A percentile compares a stretch with the other conserved stretches of the same genome.
Conservation (phyloP, 2,113 vertebrate genomes). For the Diphyllodes magnificus region DNA sequence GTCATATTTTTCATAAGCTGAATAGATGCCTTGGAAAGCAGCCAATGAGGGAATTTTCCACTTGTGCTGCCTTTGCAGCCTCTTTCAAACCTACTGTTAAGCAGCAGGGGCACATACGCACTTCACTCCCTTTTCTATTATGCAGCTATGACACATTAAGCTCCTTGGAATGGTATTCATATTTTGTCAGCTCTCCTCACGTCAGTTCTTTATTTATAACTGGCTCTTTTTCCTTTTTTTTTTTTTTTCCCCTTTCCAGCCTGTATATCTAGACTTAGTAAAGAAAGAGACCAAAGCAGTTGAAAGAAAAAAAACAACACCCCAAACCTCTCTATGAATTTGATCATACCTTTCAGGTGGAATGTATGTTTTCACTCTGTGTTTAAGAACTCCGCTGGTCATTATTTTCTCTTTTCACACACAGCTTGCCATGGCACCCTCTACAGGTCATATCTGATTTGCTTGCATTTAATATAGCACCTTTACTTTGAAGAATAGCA, state of each 20-base stretch:
- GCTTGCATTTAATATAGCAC: neutral
- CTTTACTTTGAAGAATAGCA: neutral
- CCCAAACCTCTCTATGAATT: neutral
- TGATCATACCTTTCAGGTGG: neutral
- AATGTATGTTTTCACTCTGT: neutral
- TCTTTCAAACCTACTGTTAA: constrained; percentile 40
- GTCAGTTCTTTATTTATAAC: constrained; percentile 42
- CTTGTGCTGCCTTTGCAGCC: constrained; percentile 36
- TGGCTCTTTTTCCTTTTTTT: neutral
- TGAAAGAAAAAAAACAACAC: neutral
- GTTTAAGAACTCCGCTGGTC: neutral
- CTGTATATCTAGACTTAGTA: constrained; percentile 17
- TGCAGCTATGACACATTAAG: constrained; percentile 55
- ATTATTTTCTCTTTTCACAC: neutral
- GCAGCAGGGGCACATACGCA: constrained; percentile 23
- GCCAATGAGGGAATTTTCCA: constrained; percentile 43
- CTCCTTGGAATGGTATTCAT: constrained; percentile 57
- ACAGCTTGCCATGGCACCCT: neutral
- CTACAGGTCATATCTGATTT: neutral
- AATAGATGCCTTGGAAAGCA: constrained; percentile 32
- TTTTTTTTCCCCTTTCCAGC: neutral
- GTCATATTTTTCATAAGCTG: constrained; percentile 41
- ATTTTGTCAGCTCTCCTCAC: constrained; percentile 59
- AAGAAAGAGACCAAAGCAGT: constrained; percentile 10
- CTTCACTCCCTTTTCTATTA: constrained; percentile 47